A percentile compares a stretch with the other conserved stretches of the same genome.
Conservation (phyloP, 1,140 invertebrate species). For the Aethina tumida region DNA sequence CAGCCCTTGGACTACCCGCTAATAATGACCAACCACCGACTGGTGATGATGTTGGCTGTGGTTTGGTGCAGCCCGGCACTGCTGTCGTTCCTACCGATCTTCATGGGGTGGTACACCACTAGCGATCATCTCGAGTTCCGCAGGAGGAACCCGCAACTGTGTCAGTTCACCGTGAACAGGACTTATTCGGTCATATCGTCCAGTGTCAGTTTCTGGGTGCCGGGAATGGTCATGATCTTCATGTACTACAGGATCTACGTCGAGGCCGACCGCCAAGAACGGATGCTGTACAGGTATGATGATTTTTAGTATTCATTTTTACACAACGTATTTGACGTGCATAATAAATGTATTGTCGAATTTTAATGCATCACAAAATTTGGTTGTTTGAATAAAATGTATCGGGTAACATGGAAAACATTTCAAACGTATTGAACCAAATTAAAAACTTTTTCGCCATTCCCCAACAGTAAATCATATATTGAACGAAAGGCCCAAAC, state of each 20-base stretch:
- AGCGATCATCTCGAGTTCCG: slow-evolving; percentile 64
- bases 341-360: too few relatives aligned
- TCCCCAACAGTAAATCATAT: too few relatives aligned
- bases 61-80: slow-evolving; percentile 89
- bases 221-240: slow-evolving; percentile 86
- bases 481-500: too few relatives aligned
- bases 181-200: slow-evolving; percentile 85
- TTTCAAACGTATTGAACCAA: too few relatives aligned
- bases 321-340: too few relatives aligned
- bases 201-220: slow-evolving; percentile 91
- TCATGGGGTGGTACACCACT: slow-evolving; percentile 87
- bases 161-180: slow-evolving; percentile 81
- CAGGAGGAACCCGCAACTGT: slow-evolving; percentile 61
- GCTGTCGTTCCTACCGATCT: slow-evolving; percentile 92
- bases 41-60: slow-evolving; percentile 68
- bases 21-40: slow-evolving; percentile 70
- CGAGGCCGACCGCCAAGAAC: slow-evolving; percentile 85
- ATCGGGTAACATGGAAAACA: too few relatives aligned
- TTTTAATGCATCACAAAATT: too few relatives aligned
- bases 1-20: slow-evolving; percentile 81
- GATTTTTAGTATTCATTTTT: too few relatives aligned
- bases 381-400: too few relatives aligned
- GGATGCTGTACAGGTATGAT: slow-evolving; percentile 74
- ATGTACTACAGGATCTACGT: slow-evolving; percentile 90
- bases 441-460: too few relatives aligned